phyloP scores from a whole-genome alignment of 2,888 invertebrate genomes.

The Dryobota labecula region DNA sequence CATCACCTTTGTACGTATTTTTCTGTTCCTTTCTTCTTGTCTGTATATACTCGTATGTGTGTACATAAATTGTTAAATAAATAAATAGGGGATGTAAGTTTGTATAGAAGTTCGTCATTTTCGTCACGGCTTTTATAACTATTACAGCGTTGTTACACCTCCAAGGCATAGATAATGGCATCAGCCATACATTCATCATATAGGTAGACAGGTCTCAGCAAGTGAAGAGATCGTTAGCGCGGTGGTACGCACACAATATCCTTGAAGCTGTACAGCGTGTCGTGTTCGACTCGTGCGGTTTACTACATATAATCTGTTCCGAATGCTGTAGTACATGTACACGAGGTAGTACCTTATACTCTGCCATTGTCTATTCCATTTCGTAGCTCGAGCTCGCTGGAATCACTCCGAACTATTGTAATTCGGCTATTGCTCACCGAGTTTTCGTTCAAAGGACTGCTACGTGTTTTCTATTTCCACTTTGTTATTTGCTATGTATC shows the following conservation, averaged over 20 bases:
- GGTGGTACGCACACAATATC: constrained; percentile 19
- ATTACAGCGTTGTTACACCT: neutral
- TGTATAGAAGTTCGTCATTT: too few species aligned
- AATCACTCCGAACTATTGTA: constrained; percentile 22
- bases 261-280: constrained; percentile 16
- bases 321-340: constrained; percentile 18
- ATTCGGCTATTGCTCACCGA: constrained; percentile 14
- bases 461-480: neutral
- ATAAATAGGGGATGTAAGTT: too few species aligned
- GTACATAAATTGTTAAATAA: too few species aligned
- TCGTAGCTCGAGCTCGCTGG: constrained; percentile 3
- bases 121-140: too few species aligned
- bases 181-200: constrained; percentile 16
- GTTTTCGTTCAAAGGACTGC: neutral
- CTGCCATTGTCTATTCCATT: constrained; percentile 50
- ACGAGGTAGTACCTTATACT: constrained; percentile 8
- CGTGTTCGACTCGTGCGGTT: constrained; percentile 40
- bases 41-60: too few species aligned
- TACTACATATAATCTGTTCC: constrained; percentile 47
- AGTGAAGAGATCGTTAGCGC: constrained; percentile 32
- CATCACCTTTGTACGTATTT: too few species aligned
- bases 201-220: neutral
- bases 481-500: neutral
- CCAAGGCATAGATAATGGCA: constrained; percentile 20
- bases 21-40: too few species aligned